Percentiles rank a stretch among this genome's conserved stretches.
Evolutionary conservation across 2,797 vertebrate species (phyloP).

Genomic region (Bucorvus abyssinicus): DNA sequence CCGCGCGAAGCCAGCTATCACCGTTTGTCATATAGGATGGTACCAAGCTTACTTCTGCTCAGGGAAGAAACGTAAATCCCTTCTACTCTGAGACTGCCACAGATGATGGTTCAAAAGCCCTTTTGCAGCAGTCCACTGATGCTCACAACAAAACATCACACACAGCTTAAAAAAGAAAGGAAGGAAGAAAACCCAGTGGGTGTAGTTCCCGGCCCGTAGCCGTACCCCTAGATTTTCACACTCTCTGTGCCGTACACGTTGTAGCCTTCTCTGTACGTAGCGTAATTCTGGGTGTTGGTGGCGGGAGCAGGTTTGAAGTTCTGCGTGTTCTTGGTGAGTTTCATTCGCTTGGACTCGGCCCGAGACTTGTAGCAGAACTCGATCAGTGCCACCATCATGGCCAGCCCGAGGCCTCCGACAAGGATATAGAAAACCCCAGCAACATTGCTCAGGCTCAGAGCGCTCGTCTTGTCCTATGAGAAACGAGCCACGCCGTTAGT

Average conservation of each 20-base stretch:
- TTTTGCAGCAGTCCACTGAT: not conserved
- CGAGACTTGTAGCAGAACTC: constrained; percentile 99
- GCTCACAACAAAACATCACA: not conserved
- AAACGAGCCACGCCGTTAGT: constrained; percentile 85
- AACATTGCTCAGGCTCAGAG: constrained; percentile 99
- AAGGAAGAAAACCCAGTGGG: not conserved
- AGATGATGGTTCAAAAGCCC: not conserved
- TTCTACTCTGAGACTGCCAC: not conserved
- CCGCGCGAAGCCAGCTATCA: not conserved
- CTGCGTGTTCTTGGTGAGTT: constrained; percentile 98
- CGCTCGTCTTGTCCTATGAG: constrained; percentile 99
- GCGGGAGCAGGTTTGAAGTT: constrained; percentile 98
- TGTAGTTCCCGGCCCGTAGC: constrained; percentile 52
- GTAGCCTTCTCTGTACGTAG: constrained; percentile 99
- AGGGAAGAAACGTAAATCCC: not conserved
- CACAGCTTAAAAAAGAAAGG: not conserved
- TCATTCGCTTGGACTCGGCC: constrained; percentile 98
- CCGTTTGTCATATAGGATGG: not conserved
- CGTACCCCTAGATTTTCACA: constrained; percentile 99
- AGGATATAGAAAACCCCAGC: constrained; percentile 99
- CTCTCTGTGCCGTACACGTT: constrained; percentile 99
- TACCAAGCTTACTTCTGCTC: not conserved
- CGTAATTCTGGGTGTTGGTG: constrained; percentile 99
- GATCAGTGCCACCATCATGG: constrained; percentile 99
- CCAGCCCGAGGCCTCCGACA: constrained; percentile 97